Percentiles rank a stretch among this genome's conserved stretches.
These are phyloP conservation scores for Coenobita brevimanus DNA, from an alignment of 1,140 invertebrate genomes.

Conservation along the genomic window DNA sequence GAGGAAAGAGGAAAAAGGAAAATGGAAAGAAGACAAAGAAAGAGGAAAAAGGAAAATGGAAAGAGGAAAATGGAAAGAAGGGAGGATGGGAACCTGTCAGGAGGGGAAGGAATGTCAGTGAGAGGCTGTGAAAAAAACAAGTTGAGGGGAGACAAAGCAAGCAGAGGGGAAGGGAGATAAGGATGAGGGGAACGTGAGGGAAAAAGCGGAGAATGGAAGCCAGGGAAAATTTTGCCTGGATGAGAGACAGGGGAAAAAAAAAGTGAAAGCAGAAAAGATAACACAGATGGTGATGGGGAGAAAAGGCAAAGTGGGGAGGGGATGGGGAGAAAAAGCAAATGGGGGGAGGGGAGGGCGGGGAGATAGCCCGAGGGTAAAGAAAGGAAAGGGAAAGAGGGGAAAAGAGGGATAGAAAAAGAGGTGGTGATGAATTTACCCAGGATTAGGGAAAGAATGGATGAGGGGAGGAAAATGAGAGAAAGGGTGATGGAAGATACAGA, in stretches of 20 bases:
- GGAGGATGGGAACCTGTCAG: not conserved
- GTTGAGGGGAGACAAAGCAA: not conserved
- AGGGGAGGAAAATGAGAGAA: too few species aligned
- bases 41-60: too few species aligned
- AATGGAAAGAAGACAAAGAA: not conserved
- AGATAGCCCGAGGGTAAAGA: too few species aligned
- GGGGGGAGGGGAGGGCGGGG: too few species aligned
- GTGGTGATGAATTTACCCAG: too few species aligned
- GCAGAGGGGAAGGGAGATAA: not conserved
- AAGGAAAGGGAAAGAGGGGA: too few species aligned
- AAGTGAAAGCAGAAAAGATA: not conserved
- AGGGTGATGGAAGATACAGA: too few species aligned
- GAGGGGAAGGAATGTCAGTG: not conserved
- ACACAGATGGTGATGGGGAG: not conserved
- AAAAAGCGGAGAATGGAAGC: not conserved
- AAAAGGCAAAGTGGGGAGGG: not conserved
- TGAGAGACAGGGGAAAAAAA: not conserved
- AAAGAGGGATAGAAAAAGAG: not conserved
- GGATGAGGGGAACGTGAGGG: not conserved
- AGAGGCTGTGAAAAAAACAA: not conserved
- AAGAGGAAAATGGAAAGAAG: not conserved
- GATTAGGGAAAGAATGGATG: too few species aligned
- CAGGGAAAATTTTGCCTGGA: not conserved
- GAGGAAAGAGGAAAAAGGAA: not conserved
- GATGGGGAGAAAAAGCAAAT: too few species aligned